Evolutionary conservation across 2,888 invertebrate species (phyloP).

Genomic region (Macrostomum cliftonense): DNA sequence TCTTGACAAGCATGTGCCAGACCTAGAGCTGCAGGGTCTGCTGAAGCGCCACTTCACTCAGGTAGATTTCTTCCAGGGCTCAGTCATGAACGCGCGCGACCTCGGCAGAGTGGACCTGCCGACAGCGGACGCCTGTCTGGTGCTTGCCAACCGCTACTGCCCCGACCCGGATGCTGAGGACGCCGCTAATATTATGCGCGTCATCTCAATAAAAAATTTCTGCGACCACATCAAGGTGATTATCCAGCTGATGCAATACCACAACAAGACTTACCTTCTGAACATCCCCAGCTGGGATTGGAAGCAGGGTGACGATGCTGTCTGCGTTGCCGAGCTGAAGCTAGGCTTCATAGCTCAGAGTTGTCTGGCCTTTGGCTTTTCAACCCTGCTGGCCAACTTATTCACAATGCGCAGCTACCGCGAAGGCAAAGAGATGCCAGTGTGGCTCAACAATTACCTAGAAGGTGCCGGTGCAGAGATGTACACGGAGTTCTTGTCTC

Average conservation of each 20-base stretch:
- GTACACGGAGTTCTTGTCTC: slow-evolving; percentile 99
- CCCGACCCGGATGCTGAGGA: slow-evolving; percentile 99
- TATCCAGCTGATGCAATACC: slow-evolving; percentile 99
- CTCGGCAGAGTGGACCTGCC: slow-evolving; percentile 65
- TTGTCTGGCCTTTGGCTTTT: slow-evolving; percentile 95
- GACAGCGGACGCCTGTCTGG: slow-evolving; percentile 96
- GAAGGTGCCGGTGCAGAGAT: slow-evolving; percentile 99
- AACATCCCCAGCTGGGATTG: slow-evolving; percentile 99
- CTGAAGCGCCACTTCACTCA: slow-evolving; percentile 99
- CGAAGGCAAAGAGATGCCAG: slow-evolving; percentile 50
- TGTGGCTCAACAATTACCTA: slow-evolving; percentile 99
- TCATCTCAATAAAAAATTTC: slow-evolving; percentile 99
- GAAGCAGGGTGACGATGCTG: slow-evolving; percentile 98
- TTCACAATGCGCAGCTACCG: slow-evolving; percentile 76
- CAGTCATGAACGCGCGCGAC: slow-evolving; percentile 99
- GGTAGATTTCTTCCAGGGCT: slow-evolving; percentile 91
- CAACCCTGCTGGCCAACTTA: slow-evolving; percentile 99
- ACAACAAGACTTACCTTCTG: slow-evolving; percentile 97
- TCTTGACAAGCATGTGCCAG: slow-evolving; percentile 91
- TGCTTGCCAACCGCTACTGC: slow-evolving; percentile 98
- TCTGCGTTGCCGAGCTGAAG: slow-evolving; percentile 92
- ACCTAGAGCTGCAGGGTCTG: slow-evolving; percentile 98
- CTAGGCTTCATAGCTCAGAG: slow-evolving; percentile 98
- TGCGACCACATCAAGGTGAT: slow-evolving; percentile 98
- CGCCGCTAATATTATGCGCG: slow-evolving; percentile 99